These are phyloP conservation scores for Trachymyrmex septentrionalis DNA, from an alignment of 1,140 invertebrate species.

Conservation along the genomic window DNA sequence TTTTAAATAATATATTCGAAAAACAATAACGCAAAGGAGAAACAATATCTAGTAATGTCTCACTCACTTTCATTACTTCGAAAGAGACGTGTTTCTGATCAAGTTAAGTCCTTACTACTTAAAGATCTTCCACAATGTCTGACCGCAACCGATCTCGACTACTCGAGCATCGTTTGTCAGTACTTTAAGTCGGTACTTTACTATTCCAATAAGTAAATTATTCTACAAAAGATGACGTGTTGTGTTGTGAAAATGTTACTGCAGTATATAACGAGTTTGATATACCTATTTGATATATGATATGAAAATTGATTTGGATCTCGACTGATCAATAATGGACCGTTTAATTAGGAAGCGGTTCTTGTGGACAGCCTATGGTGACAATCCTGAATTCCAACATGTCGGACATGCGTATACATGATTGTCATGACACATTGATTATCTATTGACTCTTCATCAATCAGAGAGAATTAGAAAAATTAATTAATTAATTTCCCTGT, in stretches of 20 bases:
- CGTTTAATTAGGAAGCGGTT: conserved; percentile 73
- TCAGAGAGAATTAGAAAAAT: background rate
- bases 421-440: background rate
- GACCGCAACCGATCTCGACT: background rate
- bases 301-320: conserved; percentile 58
- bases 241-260: background rate
- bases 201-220: background rate
- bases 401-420: conserved; percentile 40
- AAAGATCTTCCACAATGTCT: background rate
- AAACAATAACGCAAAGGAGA: background rate
- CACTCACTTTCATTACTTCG: conserved; percentile 1
- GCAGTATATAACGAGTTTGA: background rate
- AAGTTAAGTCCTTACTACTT: background rate
- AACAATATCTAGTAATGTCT: background rate
- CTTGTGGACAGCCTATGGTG: conserved; percentile 71
- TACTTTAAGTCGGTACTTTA: background rate
- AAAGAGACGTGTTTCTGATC: background rate
- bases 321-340: conserved; percentile 65
- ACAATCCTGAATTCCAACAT: conserved; percentile 71
- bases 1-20: background rate
- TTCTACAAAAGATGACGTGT: background rate
- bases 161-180: background rate
- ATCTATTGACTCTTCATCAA: background rate
- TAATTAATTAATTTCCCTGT: background rate
- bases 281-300: background rate